phyloP scores from a whole-genome alignment of 2,888 invertebrate species.

The Paralinhomoeus sp. region DNA sequence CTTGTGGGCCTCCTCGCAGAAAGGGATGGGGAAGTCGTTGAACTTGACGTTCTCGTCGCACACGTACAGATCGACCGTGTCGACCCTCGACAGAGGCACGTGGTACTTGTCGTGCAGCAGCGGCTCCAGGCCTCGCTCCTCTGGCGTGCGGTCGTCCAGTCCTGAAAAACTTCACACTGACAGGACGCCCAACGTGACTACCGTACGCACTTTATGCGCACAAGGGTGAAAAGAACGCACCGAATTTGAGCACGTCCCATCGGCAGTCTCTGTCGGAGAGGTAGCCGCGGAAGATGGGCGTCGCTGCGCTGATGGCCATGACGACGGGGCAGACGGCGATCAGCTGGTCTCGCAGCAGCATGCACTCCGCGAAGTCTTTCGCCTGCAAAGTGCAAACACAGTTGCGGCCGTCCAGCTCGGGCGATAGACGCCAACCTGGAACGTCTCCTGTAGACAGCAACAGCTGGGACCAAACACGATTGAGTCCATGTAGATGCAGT shows the following conservation, averaged over 20 bases:
- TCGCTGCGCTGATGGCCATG: slow-evolving; percentile 84
- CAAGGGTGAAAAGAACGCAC: too few species aligned
- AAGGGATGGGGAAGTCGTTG: slow-evolving; percentile 52
- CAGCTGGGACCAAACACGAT: slow-evolving; percentile 99
- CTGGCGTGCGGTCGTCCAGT: slow-evolving; percentile 63
- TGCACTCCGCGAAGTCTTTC: slow-evolving; percentile 74
- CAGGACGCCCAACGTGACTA: too few species aligned
- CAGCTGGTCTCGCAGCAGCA: slow-evolving; percentile 75
- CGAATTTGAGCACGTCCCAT: slow-evolving; percentile 77
- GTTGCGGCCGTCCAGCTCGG: not conserved
- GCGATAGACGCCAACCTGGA: too few species aligned
- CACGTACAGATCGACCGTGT: slow-evolving; percentile 81
- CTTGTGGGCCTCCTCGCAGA: not conserved
- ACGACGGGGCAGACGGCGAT: slow-evolving; percentile 82
- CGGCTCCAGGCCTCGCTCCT: slow-evolving; percentile 63
- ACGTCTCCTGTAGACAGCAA: slow-evolving; percentile 55
- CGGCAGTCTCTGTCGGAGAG: slow-evolving; percentile 80
- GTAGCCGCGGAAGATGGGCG: slow-evolving; percentile 70
- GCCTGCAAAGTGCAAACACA: slow-evolving; percentile 46
- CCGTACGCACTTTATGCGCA: too few species aligned
- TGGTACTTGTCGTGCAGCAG: too few species aligned
- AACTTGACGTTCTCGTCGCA: slow-evolving; percentile 54
- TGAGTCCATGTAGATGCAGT: slow-evolving; percentile 47
- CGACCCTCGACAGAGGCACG: slow-evolving; percentile 53
- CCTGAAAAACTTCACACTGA: slow-evolving; percentile 31